These are phyloP conservation scores for Drosophila neonasuta DNA, from an alignment of 2,888 invertebrate species.

Conservation along the genomic window DNA sequence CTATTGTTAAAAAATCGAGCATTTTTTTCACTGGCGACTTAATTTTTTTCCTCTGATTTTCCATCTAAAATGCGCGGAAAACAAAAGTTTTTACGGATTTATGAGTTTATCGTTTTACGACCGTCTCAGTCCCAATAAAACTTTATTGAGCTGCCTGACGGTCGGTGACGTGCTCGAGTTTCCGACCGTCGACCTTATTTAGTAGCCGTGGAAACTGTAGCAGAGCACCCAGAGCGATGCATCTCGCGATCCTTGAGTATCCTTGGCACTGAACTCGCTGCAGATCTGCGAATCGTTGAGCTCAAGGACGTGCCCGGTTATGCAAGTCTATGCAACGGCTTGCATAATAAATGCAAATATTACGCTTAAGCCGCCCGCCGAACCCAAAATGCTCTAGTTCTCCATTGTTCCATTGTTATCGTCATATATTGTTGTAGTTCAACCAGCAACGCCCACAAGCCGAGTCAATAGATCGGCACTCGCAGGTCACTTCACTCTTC, in stretches of 20 bases:
- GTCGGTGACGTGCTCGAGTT: conserved; percentile 64
- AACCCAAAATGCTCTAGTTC: conserved; percentile 71
- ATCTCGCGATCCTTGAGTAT: background rate
- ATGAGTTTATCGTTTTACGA: conserved; percentile 75
- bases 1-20: conserved; percentile 74
- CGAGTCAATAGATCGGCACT: conserved; percentile 49
- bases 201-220: conserved; percentile 70
- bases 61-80: conserved; percentile 66
- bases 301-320: conserved; percentile 62
- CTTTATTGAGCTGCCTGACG: conserved; percentile 64
- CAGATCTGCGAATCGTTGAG: conserved; percentile 21
- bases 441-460: conserved; percentile 64
- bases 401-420: conserved; percentile 50
- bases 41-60: conserved; percentile 70
- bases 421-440: conserved; percentile 32
- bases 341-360: conserved; percentile 71
- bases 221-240: conserved; percentile 40
- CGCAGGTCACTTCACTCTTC: conserved; percentile 47
- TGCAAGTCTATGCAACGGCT: conserved; percentile 74
- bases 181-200: conserved; percentile 66
- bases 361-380: conserved; percentile 51
- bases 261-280: conserved; percentile 6
- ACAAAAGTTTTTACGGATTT: conserved; percentile 68
- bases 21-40: conserved; percentile 68
- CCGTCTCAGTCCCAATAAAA: conserved; percentile 59